Conservation (phyloP, 2,888 invertebrate genomes). For the Drosophila affinis region DNA sequence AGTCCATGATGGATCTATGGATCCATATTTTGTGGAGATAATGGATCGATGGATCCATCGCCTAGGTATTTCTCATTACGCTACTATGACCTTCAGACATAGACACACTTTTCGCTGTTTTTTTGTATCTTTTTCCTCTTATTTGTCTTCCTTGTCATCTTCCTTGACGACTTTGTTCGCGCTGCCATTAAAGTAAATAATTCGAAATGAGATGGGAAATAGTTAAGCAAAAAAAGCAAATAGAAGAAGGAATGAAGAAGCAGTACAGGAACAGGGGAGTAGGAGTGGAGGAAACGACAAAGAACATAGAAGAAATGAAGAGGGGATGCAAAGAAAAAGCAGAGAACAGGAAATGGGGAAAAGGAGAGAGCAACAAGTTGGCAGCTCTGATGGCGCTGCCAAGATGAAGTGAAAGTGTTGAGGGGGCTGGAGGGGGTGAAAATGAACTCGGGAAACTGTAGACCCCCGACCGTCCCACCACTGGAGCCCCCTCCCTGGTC, state of each 20-base stretch:
- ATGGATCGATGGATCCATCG: no score
- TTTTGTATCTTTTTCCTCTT: slow-evolving; percentile 11
- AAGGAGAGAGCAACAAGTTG: slow-evolving; percentile 70
- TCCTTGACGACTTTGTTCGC: slow-evolving; percentile 33
- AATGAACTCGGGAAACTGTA: slow-evolving; percentile 73
- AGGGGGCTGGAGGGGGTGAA: slow-evolving; percentile 22
- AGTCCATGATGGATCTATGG: no score
- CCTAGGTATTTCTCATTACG: no score
- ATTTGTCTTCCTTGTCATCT: slow-evolving; percentile 3
- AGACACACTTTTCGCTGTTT: neutral
- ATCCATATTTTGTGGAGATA: no score
- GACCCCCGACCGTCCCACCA: slow-evolving; percentile 2
- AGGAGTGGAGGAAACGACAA: slow-evolving; percentile 5
- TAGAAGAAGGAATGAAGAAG: slow-evolving; percentile 4
- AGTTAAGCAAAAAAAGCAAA: neutral
- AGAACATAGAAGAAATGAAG: slow-evolving; percentile 3
- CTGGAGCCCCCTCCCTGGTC: slow-evolving; percentile 35
- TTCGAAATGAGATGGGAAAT: slow-evolving; percentile 73
- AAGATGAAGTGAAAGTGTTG: slow-evolving; percentile 74
- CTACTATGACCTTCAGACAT: no score
- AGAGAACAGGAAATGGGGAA: slow-evolving; percentile 36
- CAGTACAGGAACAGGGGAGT: neutral
- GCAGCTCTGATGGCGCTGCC: slow-evolving; percentile 45
- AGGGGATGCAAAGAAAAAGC: neutral
- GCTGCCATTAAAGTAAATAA: slow-evolving; percentile 75